Evolutionary conservation across 2,888 invertebrate genomes (phyloP), one percentile per base, ranked within the genome.

Genomic region (Eilema griseolum): DNA sequence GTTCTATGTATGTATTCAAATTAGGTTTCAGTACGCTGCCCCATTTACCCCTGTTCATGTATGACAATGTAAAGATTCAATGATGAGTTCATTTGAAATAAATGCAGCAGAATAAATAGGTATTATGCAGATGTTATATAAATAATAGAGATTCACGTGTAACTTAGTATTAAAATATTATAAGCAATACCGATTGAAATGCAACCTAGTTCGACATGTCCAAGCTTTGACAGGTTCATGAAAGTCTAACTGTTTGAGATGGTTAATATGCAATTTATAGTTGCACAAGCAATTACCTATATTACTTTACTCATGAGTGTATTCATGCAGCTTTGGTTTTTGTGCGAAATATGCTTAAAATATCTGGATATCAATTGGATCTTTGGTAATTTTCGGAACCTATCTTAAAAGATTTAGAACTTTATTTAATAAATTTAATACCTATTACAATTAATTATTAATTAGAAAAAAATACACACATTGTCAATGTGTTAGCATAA

Each of bases 61-160:
- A 56, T 63, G 46, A 63, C 59, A 71, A 71, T 61, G 59, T 52
- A 33, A 67, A 37, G 63, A 33, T 59, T 67, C 20, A 26, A 67
- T 64, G 33, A 64, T 60, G 24, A 8, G 59, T 26, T 46, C 23
- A 68, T 57, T 60, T 56, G 20, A 67, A 28, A 33, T 61, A 61
- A 33, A 46, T 61, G 67, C 41, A 71, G 16, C 60, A 28, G 60
- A 63, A 61, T 61, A 65, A 41, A 52, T 31, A 61, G 11, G 11
- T 60, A 16, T 64, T 60, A 8, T 46, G 16, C 23, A 26, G 23
- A 46, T 46, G 23, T 69, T 33, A 63, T 46, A 20, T 41, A 66
- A 59, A 37, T 37, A 14, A 37, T 37, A 14, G 23, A 26, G 28
- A 65, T 46, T 26, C 26, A 56, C 23, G 62, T 67, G n/a, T 52